These are phyloP conservation scores for Chloebia gouldiae DNA, from an alignment of 2,113 vertebrate species.

Conservation along the genomic window DNA sequence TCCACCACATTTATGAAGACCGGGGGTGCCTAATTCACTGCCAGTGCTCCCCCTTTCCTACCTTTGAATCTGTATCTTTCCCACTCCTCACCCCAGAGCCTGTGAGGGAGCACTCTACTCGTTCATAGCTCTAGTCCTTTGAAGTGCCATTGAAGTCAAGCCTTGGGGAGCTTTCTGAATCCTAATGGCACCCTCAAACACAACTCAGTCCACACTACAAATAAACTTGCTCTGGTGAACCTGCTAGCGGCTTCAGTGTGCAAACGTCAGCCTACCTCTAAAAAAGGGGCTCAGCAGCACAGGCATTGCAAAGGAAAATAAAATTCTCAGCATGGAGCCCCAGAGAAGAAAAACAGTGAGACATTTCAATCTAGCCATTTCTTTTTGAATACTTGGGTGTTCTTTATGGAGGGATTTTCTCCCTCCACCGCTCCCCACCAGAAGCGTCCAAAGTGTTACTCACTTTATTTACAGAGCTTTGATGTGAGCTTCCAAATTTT, in stretches of 20 bases:
- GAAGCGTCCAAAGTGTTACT: slow-evolving; percentile 77
- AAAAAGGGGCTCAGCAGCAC: slow-evolving; percentile 66
- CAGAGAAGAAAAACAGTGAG: slow-evolving; percentile 79
- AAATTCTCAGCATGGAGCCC: slow-evolving; percentile 77
- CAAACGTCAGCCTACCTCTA: slow-evolving; percentile 67
- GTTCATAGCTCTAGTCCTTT: slow-evolving; percentile 69
- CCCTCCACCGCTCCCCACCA: slow-evolving; percentile 1
- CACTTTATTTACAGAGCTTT: slow-evolving; percentile 85
- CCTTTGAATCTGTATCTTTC: slow-evolving; percentile 8
- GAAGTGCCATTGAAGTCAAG: slow-evolving; percentile 75
- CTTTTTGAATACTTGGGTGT: slow-evolving; percentile 86
- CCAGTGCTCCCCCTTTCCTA: not conserved
- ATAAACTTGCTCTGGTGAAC: slow-evolving; percentile 76
- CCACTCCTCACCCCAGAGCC: not conserved
- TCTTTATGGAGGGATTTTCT: slow-evolving; percentile 76
- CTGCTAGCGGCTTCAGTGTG: slow-evolving; percentile 40
- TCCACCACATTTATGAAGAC: not conserved
- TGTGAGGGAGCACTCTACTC: slow-evolving; percentile 45
- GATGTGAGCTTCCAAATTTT: slow-evolving; percentile 77
- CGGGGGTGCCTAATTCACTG: not conserved
- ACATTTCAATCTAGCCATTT: slow-evolving; percentile 77
- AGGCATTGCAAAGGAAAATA: slow-evolving; percentile 79
- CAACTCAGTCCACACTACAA: slow-evolving; percentile 70
- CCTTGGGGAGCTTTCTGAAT: slow-evolving; percentile 64
- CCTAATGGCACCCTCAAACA: slow-evolving; percentile 67